These are phyloP conservation scores for Tetragonisca angustula DNA, from an alignment of 2,888 invertebrate genomes.

Conservation along the genomic window DNA sequence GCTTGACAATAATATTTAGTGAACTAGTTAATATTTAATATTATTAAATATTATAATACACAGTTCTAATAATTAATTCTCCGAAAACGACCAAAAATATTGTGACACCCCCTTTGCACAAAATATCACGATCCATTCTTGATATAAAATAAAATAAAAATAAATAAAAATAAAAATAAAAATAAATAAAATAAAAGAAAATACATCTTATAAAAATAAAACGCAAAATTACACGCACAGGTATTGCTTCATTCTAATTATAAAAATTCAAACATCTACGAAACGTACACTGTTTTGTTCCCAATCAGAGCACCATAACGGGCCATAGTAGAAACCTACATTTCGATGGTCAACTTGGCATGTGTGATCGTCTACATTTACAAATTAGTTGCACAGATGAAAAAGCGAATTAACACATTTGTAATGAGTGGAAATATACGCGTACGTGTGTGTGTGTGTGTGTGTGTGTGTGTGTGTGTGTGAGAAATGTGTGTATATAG, in stretches of 20 bases:
- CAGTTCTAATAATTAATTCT: no score
- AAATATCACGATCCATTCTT: no score
- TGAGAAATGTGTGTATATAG: background rate
- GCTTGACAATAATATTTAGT: no score
- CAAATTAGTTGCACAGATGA: conserved; percentile 18
- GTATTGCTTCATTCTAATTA: background rate
- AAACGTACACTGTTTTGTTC: background rate
- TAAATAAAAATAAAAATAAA: no score
- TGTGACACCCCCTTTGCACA: no score
- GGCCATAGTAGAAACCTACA: conserved; percentile 4
- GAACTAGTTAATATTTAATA: no score
- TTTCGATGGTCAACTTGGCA: conserved; percentile 2
- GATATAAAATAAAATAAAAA: no score
- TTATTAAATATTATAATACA: no score
- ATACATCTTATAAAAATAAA: no score
- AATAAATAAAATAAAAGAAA: no score
- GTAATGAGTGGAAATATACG: background rate
- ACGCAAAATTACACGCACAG: no score
- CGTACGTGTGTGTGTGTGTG: background rate
- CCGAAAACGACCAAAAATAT: no score
- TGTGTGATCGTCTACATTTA: conserved; percentile 1
- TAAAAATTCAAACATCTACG: background rate
- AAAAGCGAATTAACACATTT: background rate
- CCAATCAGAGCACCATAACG: background rate
- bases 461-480: background rate